Base-by-base conservation (phyloP, 30 jellyfish, hydroid and myxozoan species). In the Haliclystus octoradiatus region DNA sequence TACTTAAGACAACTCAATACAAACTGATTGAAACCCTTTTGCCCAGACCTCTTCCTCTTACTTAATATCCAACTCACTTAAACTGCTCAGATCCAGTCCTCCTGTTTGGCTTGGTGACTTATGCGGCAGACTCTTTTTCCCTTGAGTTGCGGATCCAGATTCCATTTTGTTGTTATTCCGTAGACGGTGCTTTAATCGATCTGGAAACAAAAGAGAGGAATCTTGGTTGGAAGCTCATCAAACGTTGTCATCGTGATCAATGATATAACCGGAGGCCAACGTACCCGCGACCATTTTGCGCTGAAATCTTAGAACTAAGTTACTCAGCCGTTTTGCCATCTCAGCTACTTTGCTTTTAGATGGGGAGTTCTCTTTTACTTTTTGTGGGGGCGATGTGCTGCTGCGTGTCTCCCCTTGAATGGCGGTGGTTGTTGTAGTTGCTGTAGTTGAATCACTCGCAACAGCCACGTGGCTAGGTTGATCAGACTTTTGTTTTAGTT, bases 281-380 rank as follows among this genome's bases (percentile, higher is more conserved):
- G 65, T 81, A 89, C 98, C 94, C 65, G 85, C 94, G 53, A 68
- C 69, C 73, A 89, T 81, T 70, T 82, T 89, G 49, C 77, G 71
- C 34, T 89, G 98, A 67, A 89, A 89, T 69, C 77, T 81, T 61
- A 81, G 61, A 25, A 89, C 98, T 35, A 89, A 62, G 57, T 69
- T 81, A 61, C 75, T 89, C 52, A 89, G 69, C 70, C 80, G 81
- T 30, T 90, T 89, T 0, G 98, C 98, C 98, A 89, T 89, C 15
- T 77, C 95, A 13, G 78, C 93, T 95, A 89, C 80, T 52, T 89
- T 78, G 40, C 77, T 81, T 25, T 89, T 92, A 14, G 98, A 84
- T 34, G 57, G 19, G 57, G 57, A 9, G 14, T 40, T 9, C n/a
- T n/a, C n/a, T n/a, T n/a, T n/a, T n/a, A n/a, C n/a, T 19, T 40